These are phyloP conservation scores for Anguilla japonica DNA, from an alignment of 2,113 vertebrate species.

Conservation along the genomic window DNA sequence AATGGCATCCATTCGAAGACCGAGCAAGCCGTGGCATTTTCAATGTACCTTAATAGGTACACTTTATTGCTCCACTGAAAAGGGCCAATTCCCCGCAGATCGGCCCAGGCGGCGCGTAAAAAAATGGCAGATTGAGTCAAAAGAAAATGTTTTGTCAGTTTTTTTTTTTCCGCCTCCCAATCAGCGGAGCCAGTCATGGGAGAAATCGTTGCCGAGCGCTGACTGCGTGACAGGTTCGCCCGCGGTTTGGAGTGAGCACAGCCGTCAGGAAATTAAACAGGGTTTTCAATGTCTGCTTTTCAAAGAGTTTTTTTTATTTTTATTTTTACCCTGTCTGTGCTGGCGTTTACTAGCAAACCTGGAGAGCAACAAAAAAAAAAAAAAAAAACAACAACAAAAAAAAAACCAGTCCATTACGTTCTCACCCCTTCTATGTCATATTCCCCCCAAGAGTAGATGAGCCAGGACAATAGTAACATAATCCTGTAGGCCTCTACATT, in stretches of 20 bases:
- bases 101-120: not conserved
- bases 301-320: not conserved
- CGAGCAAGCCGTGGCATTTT: not conserved
- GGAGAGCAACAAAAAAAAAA: not conserved
- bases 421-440: not conserved
- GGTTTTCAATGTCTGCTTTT: not conserved
- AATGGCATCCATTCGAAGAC: not conserved
- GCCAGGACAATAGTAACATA: not conserved
- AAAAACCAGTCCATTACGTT: not conserved
- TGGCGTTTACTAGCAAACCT: not conserved
- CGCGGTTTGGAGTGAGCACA: not conserved
- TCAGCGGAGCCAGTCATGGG: not conserved
- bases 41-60: slow-evolving; percentile 3
- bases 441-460: not conserved
- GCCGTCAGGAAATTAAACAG: slow-evolving; percentile 5
- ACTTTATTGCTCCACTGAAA: slow-evolving; percentile 5
- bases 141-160: slow-evolving; percentile 11
- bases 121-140: slow-evolving; percentile 1
- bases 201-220: not conserved
- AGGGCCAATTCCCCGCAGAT: not conserved
- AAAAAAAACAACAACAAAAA: not conserved
- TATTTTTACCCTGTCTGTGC: not conserved
- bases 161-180: not conserved
- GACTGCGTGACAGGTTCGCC: not conserved
- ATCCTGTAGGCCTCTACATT: not conserved